phyloP scores from a whole-genome alignment of 92 coral and sea anemone species.

The Muricea muricata region DNA sequence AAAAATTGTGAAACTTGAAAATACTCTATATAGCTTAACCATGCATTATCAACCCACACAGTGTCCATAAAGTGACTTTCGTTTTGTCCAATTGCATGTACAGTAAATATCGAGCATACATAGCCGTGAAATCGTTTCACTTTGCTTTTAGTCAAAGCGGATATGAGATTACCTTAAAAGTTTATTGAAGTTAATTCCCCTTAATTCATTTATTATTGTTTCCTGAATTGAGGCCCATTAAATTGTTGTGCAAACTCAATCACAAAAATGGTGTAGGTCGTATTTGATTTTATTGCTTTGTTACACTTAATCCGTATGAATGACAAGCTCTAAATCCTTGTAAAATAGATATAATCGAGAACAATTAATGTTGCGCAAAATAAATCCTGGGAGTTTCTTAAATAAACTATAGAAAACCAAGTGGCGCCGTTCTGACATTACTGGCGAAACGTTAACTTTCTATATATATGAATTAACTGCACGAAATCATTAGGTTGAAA shows the following conservation, averaged over 20 bases:
- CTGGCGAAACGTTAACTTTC: no score
- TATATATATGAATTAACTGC: no score
- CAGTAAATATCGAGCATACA: no score
- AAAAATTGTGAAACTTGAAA: no score
- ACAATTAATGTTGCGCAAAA: not conserved
- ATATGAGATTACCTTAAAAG: not conserved
- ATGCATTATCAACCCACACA: no score
- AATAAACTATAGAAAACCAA: conserved; percentile 10
- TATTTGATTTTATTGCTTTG: conserved; percentile 24
- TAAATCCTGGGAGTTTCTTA: not conserved
- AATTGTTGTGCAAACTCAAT: conserved; percentile 12
- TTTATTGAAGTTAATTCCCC: conserved; percentile 14
- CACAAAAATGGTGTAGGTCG: not conserved
- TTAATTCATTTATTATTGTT: conserved; percentile 23
- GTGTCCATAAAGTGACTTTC: no score
- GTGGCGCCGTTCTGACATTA: not conserved
- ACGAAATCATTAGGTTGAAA: no score
- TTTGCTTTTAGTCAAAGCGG: not conserved
- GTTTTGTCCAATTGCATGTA: no score
- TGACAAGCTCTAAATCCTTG: not conserved
- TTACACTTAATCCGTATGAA: not conserved
- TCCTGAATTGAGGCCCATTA: conserved; percentile 27
- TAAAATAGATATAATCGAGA: not conserved
- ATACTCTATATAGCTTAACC: no score
- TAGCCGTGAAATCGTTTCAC: not conserved